These are phyloP conservation scores for Volucella inflata DNA, from an alignment of 2,888 invertebrate genomes.

Conservation along the genomic window DNA sequence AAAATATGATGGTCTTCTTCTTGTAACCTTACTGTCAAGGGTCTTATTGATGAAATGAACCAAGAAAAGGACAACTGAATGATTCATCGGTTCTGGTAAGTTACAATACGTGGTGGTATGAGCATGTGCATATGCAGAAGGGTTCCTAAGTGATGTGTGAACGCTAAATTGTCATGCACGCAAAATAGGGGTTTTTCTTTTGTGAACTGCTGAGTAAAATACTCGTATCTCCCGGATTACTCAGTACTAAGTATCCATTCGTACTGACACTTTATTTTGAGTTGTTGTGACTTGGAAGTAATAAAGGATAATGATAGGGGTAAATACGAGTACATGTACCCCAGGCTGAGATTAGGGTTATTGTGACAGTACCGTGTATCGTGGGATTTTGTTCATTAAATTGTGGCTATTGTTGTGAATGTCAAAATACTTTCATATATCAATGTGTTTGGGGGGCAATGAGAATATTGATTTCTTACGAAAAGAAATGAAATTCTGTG, in stretches of 20 bases:
- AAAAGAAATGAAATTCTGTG: no score
- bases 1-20: constrained; percentile 13
- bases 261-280: constrained; percentile 61
- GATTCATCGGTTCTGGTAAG: constrained; percentile 42
- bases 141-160: constrained; percentile 37
- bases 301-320: constrained; percentile 69
- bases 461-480: not conserved
- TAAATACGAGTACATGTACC: constrained; percentile 26
- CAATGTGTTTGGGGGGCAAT: not conserved
- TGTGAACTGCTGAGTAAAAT: constrained; percentile 21
- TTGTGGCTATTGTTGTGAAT: constrained; percentile 41
- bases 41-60: constrained; percentile 64
- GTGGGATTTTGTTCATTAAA: constrained; percentile 34
- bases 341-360: constrained; percentile 32
- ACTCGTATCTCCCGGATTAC: not conserved
- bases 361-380: constrained; percentile 15
- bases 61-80: constrained; percentile 20
- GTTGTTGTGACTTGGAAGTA: constrained; percentile 56
- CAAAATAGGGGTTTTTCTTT: constrained; percentile 37
- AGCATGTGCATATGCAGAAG: not conserved
- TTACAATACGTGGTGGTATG: constrained; percentile 15
- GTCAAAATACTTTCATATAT: constrained; percentile 30
- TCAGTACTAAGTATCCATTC: constrained; percentile 3
- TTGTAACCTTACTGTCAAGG: constrained; percentile 19
- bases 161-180: constrained; percentile 36